Percentiles rank a stretch among this genome's conserved stretches.
Evolutionary conservation across 2,113 vertebrate genomes (phyloP).

Genomic region (Gorsachius goisagi): DNA sequence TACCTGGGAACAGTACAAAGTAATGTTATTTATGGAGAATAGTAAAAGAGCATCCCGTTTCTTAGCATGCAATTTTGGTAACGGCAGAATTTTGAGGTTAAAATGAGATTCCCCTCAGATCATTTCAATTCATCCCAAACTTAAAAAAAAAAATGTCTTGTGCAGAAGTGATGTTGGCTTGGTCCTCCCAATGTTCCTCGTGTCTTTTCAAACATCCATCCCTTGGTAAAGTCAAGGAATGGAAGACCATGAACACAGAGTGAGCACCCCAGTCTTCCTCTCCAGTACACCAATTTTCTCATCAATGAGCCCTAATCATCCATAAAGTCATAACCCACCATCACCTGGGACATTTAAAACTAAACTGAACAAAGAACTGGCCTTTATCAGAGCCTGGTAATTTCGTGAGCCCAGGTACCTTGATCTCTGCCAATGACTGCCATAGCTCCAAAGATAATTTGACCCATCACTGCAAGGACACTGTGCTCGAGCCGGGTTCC

Average conservation of each 20-base stretch:
- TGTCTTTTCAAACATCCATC: neutral
- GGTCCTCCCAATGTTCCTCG: neutral
- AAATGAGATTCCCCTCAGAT: constrained; percentile 5
- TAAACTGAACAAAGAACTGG: neutral
- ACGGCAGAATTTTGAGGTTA: neutral
- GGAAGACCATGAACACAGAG: neutral
- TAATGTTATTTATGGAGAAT: constrained; percentile 43
- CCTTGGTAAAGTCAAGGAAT: neutral
- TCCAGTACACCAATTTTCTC: neutral
- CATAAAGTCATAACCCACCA: neutral
- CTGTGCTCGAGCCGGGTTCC: rapidly evolving
- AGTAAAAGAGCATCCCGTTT: neutral
- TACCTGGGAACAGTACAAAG: constrained; percentile 18
- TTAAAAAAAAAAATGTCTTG: neutral
- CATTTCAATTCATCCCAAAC: neutral
- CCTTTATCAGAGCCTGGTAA: neutral
- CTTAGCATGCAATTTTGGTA: constrained; percentile 9
- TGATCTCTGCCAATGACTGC: neutral
- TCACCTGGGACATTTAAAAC: neutral
- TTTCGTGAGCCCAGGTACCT: neutral
- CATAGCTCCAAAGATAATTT: neutral
- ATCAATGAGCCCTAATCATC: neutral
- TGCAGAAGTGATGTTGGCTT: neutral
- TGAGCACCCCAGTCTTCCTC: neutral
- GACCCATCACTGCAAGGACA: neutral